Base-by-base conservation (phyloP, 2,113 vertebrate species). In the Cygnus buccinator region DNA sequence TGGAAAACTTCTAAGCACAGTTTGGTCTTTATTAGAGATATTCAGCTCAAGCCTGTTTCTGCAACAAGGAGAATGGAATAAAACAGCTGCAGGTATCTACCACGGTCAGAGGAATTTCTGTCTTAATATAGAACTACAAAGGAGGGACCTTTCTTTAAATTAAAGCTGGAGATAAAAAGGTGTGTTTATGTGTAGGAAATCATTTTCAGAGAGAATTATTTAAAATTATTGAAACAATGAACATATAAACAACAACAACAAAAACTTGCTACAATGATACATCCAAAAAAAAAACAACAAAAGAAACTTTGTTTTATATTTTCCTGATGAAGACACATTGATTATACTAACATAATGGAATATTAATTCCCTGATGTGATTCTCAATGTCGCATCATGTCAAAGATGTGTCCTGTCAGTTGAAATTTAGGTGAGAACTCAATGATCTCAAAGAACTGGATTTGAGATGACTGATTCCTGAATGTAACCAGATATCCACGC, bases 391-490 rank as follows among this genome's bases (percentile, higher is more conserved):
- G 19, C 14, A 58, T 83, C 67, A 75, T 33, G 18, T 26, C 73
- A 91, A 73, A 93, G 52, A 70, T 81, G 29, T 48, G 29, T 52
- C 73, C 14, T 52, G 46, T 77, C 84, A 78, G 58, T 33, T 94
- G 67, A 95, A 96, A 94, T 84, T 91, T 71, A 85, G 76, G 72
- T 82, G 83, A 86, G 76, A 84, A 95, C 37, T 90, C 59, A 85
- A 7, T 90, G 81, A 94, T 80, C 48, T 94, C 73, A 84, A 90
- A 90, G 62, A 96, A 95, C 52, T 77, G 59, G 52, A 82, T 80
- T 66, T 94, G 84, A 91, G 93, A 93, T 95, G 2, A 88, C 57
- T 74, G 86, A 87, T 57, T 89, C 39, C 68, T 72, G 35, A 87
- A 83, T 31, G 59, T 77, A 94, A 96, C 37, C 57, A 72, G 50